Percentiles rank a stretch among this genome's conserved stretches.
phyloP scores from a whole-genome alignment of 2,888 invertebrate genomes.

The Campaea margaritaria region DNA sequence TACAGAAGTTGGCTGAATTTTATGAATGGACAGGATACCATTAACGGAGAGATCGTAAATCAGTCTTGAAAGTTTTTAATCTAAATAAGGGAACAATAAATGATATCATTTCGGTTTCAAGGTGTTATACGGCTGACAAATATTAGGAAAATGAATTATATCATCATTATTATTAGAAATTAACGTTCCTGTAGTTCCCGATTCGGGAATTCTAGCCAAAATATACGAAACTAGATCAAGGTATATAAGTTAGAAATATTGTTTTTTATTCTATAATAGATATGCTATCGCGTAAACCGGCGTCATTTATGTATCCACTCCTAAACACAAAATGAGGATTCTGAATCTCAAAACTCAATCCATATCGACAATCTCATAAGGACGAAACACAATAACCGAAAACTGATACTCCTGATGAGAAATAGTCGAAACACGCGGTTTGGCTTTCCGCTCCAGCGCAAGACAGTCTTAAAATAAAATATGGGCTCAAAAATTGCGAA shows the following conservation, averaged over 20 bases:
- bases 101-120: slow-evolving; percentile 8
- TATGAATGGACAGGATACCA: slow-evolving; percentile 35
- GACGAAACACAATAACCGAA: background rate
- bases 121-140: slow-evolving; percentile 5
- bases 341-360: no score
- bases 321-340: no score
- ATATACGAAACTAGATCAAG: background rate
- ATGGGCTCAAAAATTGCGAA: slow-evolving; percentile 48
- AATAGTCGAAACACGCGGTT: slow-evolving; percentile 10
- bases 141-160: no score
- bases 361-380: no score
- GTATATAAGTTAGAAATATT: background rate
- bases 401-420: background rate
- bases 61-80: slow-evolving; percentile 15
- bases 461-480: slow-evolving; percentile 57
- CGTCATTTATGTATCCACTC: no score
- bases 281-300: no score
- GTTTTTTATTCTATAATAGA: no score
- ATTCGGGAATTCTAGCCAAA: no score
- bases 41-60: slow-evolving; percentile 36
- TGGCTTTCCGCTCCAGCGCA: slow-evolving; percentile 57
- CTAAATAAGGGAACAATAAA: slow-evolving; percentile 7
- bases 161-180: no score
- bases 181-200: no score
- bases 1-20: slow-evolving; percentile 21